A percentile compares a stretch with the other conserved stretches of the same genome.
phyloP scores from a whole-genome alignment of 1,140 invertebrate species.

The Rhysida immarginata region DNA sequence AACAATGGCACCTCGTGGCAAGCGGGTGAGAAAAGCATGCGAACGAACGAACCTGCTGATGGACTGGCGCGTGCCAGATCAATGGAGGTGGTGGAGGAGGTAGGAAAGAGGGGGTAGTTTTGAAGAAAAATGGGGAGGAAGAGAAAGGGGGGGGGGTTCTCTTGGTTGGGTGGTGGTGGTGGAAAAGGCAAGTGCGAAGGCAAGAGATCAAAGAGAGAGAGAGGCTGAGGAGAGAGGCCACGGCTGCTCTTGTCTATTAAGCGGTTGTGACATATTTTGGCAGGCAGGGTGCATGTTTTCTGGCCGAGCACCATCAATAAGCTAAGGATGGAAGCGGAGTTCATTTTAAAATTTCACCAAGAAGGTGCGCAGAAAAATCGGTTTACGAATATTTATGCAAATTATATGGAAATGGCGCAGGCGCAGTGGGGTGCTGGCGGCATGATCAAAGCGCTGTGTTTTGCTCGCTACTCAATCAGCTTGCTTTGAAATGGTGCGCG shows the following conservation, averaged over 20 bases:
- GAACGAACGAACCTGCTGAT: no score
- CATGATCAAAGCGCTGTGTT: conserved; percentile 6
- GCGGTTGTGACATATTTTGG: neutral
- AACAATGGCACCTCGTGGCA: no score
- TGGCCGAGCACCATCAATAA: neutral
- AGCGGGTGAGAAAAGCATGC: no score
- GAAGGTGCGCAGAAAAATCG: conserved; percentile 5
- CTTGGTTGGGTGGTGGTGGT: no score
- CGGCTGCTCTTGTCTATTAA: neutral
- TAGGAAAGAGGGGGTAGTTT: no score
- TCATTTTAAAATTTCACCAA: conserved; percentile 9
- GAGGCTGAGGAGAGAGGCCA: no score
- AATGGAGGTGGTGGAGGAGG: no score
- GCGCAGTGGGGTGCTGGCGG: conserved; percentile 5
- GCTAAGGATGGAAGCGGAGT: no score
- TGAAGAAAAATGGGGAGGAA: no score
- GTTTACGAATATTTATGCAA: conserved; percentile 9
- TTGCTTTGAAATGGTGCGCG: conserved; percentile 8
- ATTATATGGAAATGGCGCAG: conserved; percentile 3
- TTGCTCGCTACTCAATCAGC: conserved; percentile 7
- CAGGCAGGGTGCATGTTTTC: neutral
- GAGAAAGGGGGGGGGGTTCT: no score
- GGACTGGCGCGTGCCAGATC: conserved; percentile 3
- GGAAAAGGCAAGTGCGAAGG: no score
- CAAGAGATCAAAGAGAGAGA: no score